Conservation (phyloP, 2,888 invertebrate genomes). For the Alsophila aescularia region DNA sequence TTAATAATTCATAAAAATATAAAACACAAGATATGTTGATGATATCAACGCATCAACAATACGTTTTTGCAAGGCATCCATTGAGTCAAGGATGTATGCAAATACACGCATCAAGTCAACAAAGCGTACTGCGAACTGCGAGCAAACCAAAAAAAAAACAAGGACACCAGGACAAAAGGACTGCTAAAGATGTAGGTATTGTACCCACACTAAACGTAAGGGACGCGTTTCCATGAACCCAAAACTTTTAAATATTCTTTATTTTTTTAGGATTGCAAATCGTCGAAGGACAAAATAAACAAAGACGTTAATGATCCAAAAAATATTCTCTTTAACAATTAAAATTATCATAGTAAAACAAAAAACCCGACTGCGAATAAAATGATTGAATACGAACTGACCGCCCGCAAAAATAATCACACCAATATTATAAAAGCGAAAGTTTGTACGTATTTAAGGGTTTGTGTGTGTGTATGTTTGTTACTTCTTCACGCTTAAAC, state of each 20-base stretch:
- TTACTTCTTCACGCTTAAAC: no score
- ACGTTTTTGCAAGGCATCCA: slow-evolving; percentile 61
- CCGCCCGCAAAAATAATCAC: no score
- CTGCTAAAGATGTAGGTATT: slow-evolving; percentile 34
- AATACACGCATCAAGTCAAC: slow-evolving; percentile 67
- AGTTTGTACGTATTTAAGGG: no score
- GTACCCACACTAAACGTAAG: slow-evolving; percentile 24
- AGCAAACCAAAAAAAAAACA: slow-evolving; percentile 57
- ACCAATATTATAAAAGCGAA: no score
- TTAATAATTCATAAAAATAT: slow-evolving; percentile 38
- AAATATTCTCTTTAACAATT: background rate
- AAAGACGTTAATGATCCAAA: background rate
- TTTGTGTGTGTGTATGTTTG: no score
- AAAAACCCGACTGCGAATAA: no score
- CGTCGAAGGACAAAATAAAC: slow-evolving; percentile 7
- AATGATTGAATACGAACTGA: no score
- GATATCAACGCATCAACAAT: slow-evolving; percentile 47
- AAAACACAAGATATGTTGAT: slow-evolving; percentile 18
- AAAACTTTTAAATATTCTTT: slow-evolving; percentile 21
- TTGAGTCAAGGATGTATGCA: slow-evolving; percentile 71
- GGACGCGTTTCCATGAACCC: slow-evolving; percentile 18
- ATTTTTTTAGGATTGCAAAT: slow-evolving; percentile 15
- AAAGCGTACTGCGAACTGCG: slow-evolving; percentile 60
- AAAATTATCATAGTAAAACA: no score
- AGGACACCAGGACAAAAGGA: slow-evolving; percentile 56